A percentile compares a stretch with the other conserved stretches of the same genome.
Conservation (phyloP, 2,888 invertebrate species). For the Aphodius granarius region DNA sequence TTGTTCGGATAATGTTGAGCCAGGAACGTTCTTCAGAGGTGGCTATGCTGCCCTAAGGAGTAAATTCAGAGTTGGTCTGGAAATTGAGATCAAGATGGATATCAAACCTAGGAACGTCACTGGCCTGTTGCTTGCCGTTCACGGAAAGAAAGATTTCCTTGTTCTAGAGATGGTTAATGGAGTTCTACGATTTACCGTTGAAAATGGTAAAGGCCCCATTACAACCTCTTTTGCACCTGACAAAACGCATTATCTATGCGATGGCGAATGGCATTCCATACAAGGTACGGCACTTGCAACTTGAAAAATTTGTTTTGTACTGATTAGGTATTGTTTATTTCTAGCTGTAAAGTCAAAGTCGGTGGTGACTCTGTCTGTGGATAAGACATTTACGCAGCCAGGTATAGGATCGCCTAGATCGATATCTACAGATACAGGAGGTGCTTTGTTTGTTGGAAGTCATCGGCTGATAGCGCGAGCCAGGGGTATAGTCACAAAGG, state of each 20-base stretch:
- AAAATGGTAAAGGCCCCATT: slow-evolving; percentile 81
- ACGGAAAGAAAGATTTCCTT: slow-evolving; percentile 80
- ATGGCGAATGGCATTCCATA: slow-evolving; percentile 94
- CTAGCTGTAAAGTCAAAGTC: slow-evolving; percentile 86
- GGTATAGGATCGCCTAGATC: slow-evolving; percentile 64
- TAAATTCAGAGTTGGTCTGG: slow-evolving; percentile 73
- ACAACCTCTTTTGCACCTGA: slow-evolving; percentile 70
- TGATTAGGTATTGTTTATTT: background rate
- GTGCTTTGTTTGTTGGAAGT: slow-evolving; percentile 90
- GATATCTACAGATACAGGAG: slow-evolving; percentile 76
- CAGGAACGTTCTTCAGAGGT: slow-evolving; percentile 82
- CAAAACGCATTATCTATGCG: slow-evolving; percentile 76
- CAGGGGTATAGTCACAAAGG: slow-evolving; percentile 69
- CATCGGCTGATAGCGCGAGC: slow-evolving; percentile 62
- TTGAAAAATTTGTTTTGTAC: background rate
- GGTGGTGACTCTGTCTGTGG: slow-evolving; percentile 84
- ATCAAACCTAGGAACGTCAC: slow-evolving; percentile 83
- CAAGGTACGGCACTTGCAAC: slow-evolving; percentile 67
- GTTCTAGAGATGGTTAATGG: slow-evolving; percentile 88
- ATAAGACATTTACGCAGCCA: slow-evolving; percentile 74
- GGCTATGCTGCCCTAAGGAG: slow-evolving; percentile 74
- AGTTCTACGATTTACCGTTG: slow-evolving; percentile 78
- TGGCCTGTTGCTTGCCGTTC: slow-evolving; percentile 85
- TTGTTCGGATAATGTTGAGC: slow-evolving; percentile 78
- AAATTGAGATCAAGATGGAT: slow-evolving; percentile 79